Percentiles rank a stretch among this genome's conserved stretches.
phyloP scores from a whole-genome alignment of 2,888 invertebrate genomes.

The Lepeophtheirus nordmannii region DNA sequence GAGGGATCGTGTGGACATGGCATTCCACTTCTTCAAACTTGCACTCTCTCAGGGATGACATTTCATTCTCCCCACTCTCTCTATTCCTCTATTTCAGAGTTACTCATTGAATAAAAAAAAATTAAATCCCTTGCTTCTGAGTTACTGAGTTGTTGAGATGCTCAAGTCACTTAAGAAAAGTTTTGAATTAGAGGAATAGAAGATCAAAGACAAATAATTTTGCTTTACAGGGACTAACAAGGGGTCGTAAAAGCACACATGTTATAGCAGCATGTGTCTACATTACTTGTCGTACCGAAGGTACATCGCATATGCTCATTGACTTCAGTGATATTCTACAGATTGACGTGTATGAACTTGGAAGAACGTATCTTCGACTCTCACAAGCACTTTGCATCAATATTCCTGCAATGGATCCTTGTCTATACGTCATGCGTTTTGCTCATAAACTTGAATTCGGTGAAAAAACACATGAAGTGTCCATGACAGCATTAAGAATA shows the following conservation, averaged over 20 bases:
- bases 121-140: background rate
- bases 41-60: constrained; percentile 44
- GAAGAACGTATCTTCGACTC: constrained; percentile 74
- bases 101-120: too few species aligned
- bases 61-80: background rate
- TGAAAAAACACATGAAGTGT: constrained; percentile 81
- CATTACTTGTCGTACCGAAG: constrained; percentile 85
- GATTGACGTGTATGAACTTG: constrained; percentile 88
- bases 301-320: constrained; percentile 82
- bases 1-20: constrained; percentile 79
- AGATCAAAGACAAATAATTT: too few species aligned
- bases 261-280: constrained; percentile 95
- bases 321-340: constrained; percentile 95
- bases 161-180: too few species aligned
- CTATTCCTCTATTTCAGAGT: too few species aligned
- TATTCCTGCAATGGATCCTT: constrained; percentile 81
- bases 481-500: constrained; percentile 78
- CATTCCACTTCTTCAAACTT: constrained; percentile 85
- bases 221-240: constrained; percentile 51
- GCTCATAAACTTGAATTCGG: constrained; percentile 81
- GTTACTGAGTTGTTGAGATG: background rate
- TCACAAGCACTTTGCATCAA: constrained; percentile 77
- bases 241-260: constrained; percentile 73
- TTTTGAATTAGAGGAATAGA: background rate
- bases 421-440: constrained; percentile 84